phyloP scores from a whole-genome alignment of 2,113 vertebrate genomes.

The Hyperopisus bebe region DNA sequence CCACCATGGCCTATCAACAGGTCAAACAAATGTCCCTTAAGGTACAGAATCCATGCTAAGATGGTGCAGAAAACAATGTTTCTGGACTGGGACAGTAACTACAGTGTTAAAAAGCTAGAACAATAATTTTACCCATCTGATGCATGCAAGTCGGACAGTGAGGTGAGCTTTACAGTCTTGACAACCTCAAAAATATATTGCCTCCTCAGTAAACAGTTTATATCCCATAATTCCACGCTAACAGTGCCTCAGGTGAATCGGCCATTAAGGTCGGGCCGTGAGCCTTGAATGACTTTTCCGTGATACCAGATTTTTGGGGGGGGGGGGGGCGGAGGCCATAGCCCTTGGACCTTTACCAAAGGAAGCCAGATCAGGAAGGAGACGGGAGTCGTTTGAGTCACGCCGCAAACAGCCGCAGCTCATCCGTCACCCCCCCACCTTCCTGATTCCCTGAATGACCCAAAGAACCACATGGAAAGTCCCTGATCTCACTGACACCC shows the following conservation, averaged over 20 bases:
- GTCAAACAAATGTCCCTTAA: not conserved
- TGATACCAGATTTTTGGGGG: constrained; percentile 2
- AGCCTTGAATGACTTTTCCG: not conserved
- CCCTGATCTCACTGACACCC: not conserved
- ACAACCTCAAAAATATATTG: not conserved
- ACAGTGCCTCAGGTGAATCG: not conserved
- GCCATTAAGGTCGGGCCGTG: not conserved
- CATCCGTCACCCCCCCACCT: constrained; percentile 45
- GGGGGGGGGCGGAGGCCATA: constrained; percentile 15
- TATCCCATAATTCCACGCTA: not conserved
- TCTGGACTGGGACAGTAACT: not conserved
- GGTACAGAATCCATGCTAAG: not conserved
- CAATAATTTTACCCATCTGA: not conserved
- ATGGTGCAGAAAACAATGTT: not conserved
- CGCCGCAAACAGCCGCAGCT: constrained; percentile 69
- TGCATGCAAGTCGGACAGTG: not conserved
- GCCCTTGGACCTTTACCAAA: constrained; percentile 59
- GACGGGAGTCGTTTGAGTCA: constrained; percentile 88
- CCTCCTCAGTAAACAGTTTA: not conserved
- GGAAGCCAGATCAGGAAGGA: constrained; percentile 77
- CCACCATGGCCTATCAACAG: not conserved
- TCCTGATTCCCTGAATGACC: not conserved
- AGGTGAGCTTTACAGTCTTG: not conserved
- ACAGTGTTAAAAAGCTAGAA: not conserved
- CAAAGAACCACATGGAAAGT: not conserved